These are phyloP conservation scores for Cephalopholis sonnerati DNA, from an alignment of 2,113 vertebrate species.

Conservation along the genomic window DNA sequence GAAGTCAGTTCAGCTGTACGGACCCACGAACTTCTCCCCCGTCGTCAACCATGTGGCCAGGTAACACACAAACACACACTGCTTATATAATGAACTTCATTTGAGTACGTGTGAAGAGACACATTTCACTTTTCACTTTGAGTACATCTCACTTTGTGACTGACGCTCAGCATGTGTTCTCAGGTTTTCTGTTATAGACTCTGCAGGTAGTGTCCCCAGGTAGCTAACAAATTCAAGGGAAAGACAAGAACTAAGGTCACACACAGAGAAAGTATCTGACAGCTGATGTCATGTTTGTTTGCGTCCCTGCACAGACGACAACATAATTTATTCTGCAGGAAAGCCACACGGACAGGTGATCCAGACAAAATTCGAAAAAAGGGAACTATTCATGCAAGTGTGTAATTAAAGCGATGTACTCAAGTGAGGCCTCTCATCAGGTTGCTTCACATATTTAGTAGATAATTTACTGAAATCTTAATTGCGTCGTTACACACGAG, in stretches of 20 bases:
- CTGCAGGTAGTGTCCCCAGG: constrained; percentile 45
- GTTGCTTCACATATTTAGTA: constrained; percentile 34
- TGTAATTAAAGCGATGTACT: constrained; percentile 48
- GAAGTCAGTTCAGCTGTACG: constrained; percentile 86
- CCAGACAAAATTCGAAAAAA: background rate
- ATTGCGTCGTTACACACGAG: constrained; percentile 20
- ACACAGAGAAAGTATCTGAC: constrained; percentile 10
- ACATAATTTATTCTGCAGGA: constrained; percentile 18
- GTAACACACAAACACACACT: constrained; percentile 73
- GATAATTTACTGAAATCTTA: constrained; percentile 39
- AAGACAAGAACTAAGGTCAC: background rate
- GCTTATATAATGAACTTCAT: constrained; percentile 30
- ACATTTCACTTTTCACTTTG: background rate
- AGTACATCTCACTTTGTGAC: constrained; percentile 26
- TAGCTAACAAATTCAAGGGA: constrained; percentile 24
- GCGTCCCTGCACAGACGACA: background rate
- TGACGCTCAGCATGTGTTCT: constrained; percentile 44
- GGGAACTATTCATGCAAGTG: constrained; percentile 36
- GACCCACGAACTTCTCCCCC: constrained; percentile 97
- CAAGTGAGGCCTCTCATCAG: constrained; percentile 36
- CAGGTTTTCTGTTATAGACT: constrained; percentile 55
- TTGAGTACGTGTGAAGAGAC: constrained; percentile 32
- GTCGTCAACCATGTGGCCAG: constrained; percentile 98
- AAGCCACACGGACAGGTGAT: background rate
- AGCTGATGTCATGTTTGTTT: constrained; percentile 62